These are phyloP conservation scores for Xanthorhoe designata DNA, from an alignment of 2,888 invertebrate species.

Conservation along the genomic window DNA sequence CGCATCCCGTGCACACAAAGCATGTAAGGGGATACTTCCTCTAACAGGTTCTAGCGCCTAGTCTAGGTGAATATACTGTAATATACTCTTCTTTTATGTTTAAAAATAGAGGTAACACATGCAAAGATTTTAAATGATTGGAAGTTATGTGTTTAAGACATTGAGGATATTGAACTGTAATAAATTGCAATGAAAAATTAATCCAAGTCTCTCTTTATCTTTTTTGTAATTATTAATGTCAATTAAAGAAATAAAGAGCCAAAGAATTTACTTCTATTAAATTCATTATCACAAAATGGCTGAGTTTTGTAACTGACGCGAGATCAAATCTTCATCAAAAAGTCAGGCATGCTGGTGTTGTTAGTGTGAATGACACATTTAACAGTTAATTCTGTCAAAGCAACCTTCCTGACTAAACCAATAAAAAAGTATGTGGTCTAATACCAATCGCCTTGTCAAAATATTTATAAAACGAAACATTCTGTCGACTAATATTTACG, in stretches of 20 bases:
- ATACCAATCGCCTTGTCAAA: slow-evolving; percentile 12
- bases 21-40: slow-evolving; percentile 82
- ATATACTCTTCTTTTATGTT: slow-evolving; percentile 17
- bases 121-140: background rate
- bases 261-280: background rate
- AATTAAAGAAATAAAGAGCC: no score
- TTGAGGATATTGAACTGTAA: background rate
- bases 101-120: background rate
- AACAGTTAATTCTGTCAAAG: slow-evolving; percentile 1
- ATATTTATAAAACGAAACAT: slow-evolving; percentile 27
- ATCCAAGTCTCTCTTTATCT: no score
- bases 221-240: no score
- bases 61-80: slow-evolving; percentile 56
- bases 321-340: background rate
- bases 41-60: slow-evolving; percentile 69
- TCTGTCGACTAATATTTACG: slow-evolving; percentile 31
- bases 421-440: slow-evolving; percentile 2
- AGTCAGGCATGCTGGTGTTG: background rate
- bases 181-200: background rate
- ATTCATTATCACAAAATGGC: no score
- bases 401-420: slow-evolving; percentile 16
- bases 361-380: background rate
- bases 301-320: no score
- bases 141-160: no score
- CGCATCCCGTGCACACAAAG: slow-evolving; percentile 79